Percentiles rank a stretch among this genome's conserved stretches.
Conservation (phyloP, 2,888 invertebrate species). For the Catocala fraxini region DNA sequence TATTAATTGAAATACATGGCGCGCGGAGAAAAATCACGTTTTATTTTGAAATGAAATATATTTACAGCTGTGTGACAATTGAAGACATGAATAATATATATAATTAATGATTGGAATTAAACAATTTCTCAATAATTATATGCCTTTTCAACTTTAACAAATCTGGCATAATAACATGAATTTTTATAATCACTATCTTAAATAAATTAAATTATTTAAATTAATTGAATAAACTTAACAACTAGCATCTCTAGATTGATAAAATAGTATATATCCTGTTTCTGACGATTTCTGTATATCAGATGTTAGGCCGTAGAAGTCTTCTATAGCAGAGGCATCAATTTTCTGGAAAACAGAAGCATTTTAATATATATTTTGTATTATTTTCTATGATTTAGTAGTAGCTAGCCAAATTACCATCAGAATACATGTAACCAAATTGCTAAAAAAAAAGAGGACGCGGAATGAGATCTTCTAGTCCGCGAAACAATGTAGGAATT, state of each 20-base stretch:
- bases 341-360: constrained; percentile 93
- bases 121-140: constrained; percentile 78
- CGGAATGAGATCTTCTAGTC: too few relatives aligned
- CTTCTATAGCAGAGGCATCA: constrained; percentile 99
- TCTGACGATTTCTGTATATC: constrained; percentile 99
- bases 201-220: constrained; percentile 81
- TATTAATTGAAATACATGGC: constrained; percentile 38
- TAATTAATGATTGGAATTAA: constrained; percentile 72
- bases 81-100: constrained; percentile 58
- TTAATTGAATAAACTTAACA: constrained; percentile 85
- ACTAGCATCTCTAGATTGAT: constrained; percentile 95
- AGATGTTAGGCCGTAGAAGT: constrained; percentile 99
- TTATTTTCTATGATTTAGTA: too few relatives aligned
- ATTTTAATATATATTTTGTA: background rate
- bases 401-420: too few relatives aligned
- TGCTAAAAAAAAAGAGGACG: too few relatives aligned
- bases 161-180: constrained; percentile 80
- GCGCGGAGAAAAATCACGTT: constrained; percentile 69
- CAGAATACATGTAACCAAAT: too few relatives aligned
- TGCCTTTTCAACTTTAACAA: constrained; percentile 85
- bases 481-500: too few relatives aligned
- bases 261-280: constrained; percentile 99
- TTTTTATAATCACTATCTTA: constrained; percentile 74
- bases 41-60: constrained; percentile 79
- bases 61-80: constrained; percentile 77